Conservation (phyloP, 1,140 invertebrate species). For the Formica selysi region DNA sequence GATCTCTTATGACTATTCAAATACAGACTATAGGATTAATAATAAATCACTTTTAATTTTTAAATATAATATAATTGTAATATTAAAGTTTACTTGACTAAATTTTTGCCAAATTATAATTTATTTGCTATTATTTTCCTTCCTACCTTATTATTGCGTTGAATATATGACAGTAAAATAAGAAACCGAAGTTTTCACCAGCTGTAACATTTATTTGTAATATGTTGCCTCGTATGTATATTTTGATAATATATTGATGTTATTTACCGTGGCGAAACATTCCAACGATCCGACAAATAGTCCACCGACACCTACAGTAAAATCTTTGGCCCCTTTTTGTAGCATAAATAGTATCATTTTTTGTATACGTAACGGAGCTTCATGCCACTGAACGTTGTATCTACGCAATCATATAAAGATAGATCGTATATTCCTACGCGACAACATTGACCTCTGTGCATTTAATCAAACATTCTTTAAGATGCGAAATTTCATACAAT, state of each 20-base stretch:
- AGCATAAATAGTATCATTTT: background rate
- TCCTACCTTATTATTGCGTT: background rate
- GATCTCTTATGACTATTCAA: no score
- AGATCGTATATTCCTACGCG: no score
- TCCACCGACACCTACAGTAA: background rate
- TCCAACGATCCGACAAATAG: background rate
- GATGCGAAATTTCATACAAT: no score
- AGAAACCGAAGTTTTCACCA: background rate
- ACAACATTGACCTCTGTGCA: no score
- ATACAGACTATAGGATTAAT: no score
- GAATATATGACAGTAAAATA: conserved; percentile 36
- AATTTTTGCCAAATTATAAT: background rate
- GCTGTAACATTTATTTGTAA: no score
- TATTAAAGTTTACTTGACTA: no score
- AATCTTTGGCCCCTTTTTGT: conserved; percentile 4
- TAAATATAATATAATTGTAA: no score
- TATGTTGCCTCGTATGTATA: background rate
- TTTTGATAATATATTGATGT: background rate
- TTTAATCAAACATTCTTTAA: no score
- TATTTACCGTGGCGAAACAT: background rate
- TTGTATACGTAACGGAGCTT: background rate
- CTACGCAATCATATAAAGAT: no score
- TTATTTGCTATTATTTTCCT: background rate
- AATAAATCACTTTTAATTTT: no score
- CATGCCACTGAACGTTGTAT: background rate